Conservation (phyloP, 2,888 invertebrate genomes). For the Stictocephala bisonia region DNA sequence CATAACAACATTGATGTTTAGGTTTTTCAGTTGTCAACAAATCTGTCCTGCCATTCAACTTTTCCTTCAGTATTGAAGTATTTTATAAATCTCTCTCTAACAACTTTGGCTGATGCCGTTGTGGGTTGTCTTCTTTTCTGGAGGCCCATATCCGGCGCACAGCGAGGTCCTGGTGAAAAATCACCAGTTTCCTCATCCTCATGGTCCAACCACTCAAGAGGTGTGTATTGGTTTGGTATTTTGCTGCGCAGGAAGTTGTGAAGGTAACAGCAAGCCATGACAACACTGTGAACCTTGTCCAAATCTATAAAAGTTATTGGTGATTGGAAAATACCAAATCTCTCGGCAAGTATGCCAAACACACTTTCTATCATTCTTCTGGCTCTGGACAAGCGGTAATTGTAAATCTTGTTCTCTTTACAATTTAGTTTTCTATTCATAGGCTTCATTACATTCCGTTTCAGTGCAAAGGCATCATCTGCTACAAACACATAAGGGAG, state of each 20-base stretch:
- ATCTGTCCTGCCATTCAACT: constrained; percentile 50
- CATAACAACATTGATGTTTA: no score
- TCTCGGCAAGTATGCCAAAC: constrained; percentile 37
- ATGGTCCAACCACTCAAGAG: constrained; percentile 11
- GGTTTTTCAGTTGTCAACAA: no score
- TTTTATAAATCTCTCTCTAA: constrained; percentile 47
- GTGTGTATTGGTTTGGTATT: constrained; percentile 2
- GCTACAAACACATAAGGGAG: constrained; percentile 41
- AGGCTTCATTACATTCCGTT: constrained; percentile 43
- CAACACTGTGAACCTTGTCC: constrained; percentile 33
- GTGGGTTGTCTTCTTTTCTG: constrained; percentile 5
- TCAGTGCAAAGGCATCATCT: constrained; percentile 40
- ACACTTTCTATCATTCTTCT: constrained; percentile 40
- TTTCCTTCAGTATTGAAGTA: constrained; percentile 50
- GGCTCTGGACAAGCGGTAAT: constrained; percentile 45
- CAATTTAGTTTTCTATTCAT: constrained; percentile 22
- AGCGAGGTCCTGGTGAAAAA: constrained; percentile 2
- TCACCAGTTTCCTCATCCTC: constrained; percentile 23
- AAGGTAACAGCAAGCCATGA: constrained; percentile 42
- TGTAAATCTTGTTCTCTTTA: constrained; percentile 36
- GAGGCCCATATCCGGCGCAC: constrained; percentile 7
- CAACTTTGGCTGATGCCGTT: constrained; percentile 24
- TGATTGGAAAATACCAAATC: constrained; percentile 30
- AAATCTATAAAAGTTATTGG: constrained; percentile 36
- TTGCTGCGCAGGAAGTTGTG: constrained; percentile 46